Evolutionary conservation across 2,888 invertebrate species (phyloP), one percentile per base, ranked within the genome.

Genomic region (Agonopterix arenella): DNA sequence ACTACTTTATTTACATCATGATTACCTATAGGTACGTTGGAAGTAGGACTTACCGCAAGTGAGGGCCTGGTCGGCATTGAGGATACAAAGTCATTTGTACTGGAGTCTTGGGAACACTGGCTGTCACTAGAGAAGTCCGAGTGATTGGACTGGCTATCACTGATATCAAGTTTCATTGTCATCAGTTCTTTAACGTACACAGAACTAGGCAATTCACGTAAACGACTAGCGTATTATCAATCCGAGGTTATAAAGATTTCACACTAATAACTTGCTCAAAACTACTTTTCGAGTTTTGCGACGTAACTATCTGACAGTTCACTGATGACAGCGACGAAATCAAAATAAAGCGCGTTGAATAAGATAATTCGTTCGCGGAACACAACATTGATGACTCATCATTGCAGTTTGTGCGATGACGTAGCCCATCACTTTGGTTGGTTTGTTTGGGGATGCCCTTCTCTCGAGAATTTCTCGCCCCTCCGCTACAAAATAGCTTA

Each of bases 111-210:
- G 44, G 91, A 91, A 11, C 89, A 89, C 59, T 91, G 91, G 66
- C 91, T 91, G 70, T 91, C 91, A 70, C 91, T 91, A 56, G 91
- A 91, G 60, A 84, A 89, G 77, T 90, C 91, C 52, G 91, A 91
- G 69, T 91, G 91, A 74, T 91, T 91, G 59, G 91, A 91, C 60
- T 90, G 84, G 61, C 84, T 89, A 72, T 91, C 92, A 78, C 90
- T 90, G 52, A 90, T 85, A 69, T 92, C 91, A 60, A 91, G 81
- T 89, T 91, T 91, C 91, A 92, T 92, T 71, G 81, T 85, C 85
- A 85, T 84, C 52, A 73, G 77, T 77, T 68, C 73, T 56, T 61
- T 61, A 62, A 75, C 68, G 7, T 28, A 59, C 65, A 60, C 66
- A 67, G 66, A 44, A 46, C 41, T 49, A 58, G 70, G 79, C 75